phyloP scores from a whole-genome alignment of 2,797 vertebrate genomes.

The Paratrypauchen microcephalus region DNA sequence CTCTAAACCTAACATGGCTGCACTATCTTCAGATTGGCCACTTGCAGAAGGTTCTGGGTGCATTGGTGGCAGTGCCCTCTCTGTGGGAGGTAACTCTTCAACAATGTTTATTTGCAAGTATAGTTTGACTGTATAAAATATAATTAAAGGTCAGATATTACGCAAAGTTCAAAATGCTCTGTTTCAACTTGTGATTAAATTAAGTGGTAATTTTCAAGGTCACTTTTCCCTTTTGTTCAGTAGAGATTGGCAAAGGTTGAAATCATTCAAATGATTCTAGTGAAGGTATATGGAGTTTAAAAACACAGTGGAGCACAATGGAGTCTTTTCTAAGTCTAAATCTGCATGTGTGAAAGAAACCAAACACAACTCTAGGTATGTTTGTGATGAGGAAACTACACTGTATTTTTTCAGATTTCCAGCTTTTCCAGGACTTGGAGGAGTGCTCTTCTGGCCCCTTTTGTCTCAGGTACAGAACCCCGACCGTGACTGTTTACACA shows the following conservation, averaged over 20 bases:
- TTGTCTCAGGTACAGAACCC: conserved; percentile 82
- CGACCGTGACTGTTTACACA: neutral
- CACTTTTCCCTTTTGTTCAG: too few species aligned
- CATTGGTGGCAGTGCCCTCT: conserved; percentile 79
- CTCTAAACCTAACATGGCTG: neutral
- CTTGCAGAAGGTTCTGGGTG: conserved; percentile 85
- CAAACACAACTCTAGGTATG: too few species aligned
- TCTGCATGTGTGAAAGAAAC: too few species aligned
- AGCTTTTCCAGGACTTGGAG: conserved; percentile 83
- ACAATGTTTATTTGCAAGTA: neutral
- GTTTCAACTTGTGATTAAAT: too few species aligned
- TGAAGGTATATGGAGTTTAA: too few species aligned
- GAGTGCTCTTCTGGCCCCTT: conserved; percentile 84
- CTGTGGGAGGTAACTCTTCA: conserved; percentile 86
- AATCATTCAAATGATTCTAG: too few species aligned
- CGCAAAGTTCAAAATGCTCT: too few species aligned
- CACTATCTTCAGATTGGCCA: conserved; percentile 77
- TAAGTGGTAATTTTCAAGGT: too few species aligned
- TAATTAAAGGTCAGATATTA: too few species aligned
- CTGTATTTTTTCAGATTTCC: conserved; percentile 59
- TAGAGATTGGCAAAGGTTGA: too few species aligned
- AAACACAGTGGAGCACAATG: too few species aligned
- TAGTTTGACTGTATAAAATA: neutral
- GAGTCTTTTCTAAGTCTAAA: too few species aligned
- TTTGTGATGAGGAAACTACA: neutral